phyloP scores from a whole-genome alignment of 2,797 vertebrate genomes.

The Bryconaethiops microstoma region DNA sequence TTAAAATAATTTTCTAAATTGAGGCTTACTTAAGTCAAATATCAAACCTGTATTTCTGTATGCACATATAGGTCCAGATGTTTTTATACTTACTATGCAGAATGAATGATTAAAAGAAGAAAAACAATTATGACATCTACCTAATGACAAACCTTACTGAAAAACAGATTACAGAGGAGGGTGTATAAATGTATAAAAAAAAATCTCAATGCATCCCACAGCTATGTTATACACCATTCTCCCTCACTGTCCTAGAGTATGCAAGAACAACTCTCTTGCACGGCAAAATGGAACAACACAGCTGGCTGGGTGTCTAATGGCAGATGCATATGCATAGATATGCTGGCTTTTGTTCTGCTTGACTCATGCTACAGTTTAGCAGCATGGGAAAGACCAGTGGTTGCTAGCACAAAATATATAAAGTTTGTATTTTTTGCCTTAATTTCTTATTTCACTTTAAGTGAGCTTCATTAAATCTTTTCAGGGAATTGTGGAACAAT shows the following conservation, averaged over 20 bases:
- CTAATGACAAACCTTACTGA: background rate
- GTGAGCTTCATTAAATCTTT: no score
- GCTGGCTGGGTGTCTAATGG: background rate
- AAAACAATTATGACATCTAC: background rate
- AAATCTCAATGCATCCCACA: background rate
- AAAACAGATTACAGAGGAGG: background rate
- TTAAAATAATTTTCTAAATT: background rate
- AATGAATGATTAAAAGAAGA: background rate
- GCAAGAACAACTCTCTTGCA: background rate
- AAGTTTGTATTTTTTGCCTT: no score
- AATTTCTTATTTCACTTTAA: no score
- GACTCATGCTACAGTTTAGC: background rate
- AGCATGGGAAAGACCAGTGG: background rate
- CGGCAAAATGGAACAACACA: background rate
- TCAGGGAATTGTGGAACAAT: no score
- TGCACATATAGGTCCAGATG: background rate
- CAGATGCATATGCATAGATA: background rate
- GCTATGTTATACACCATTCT: background rate
- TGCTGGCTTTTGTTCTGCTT: background rate
- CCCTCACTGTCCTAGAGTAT: background rate
- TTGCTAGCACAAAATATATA: no score
- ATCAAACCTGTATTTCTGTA: background rate
- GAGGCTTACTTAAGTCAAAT: background rate
- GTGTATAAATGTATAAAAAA: background rate
- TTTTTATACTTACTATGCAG: conserved; percentile 2